phyloP scores from a whole-genome alignment of 2,888 invertebrate genomes.

The Himalopsyche anomala region DNA sequence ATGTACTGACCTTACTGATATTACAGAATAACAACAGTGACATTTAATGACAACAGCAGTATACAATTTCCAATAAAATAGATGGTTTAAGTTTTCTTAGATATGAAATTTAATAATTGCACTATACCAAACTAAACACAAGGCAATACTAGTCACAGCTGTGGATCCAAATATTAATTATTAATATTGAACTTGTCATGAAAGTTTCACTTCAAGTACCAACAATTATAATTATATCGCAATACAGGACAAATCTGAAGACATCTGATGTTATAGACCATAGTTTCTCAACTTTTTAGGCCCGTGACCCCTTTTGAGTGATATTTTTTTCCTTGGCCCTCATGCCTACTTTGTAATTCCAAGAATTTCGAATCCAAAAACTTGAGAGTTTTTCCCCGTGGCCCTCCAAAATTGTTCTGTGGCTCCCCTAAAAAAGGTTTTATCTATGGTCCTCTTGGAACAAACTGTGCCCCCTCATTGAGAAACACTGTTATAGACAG shows the following conservation, averaged over 20 bases:
- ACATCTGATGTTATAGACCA: background rate
- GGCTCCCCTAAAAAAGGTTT: too few relatives aligned
- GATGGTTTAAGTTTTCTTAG: background rate
- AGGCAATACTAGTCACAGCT: background rate
- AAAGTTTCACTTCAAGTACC: background rate
- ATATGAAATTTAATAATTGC: background rate
- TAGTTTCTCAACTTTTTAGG: too few relatives aligned
- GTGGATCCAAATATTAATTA: background rate
- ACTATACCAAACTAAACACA: background rate
- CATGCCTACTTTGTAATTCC: too few relatives aligned
- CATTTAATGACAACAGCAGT: conserved; percentile 2
- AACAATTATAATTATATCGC: background rate
- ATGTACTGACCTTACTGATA: background rate
- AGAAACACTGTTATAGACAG: too few relatives aligned
- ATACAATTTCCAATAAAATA: background rate
- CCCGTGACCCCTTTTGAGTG: too few relatives aligned
- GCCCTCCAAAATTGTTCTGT: too few relatives aligned
- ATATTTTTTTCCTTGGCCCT: too few relatives aligned
- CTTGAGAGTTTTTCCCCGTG: too few relatives aligned
- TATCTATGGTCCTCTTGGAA: too few relatives aligned
- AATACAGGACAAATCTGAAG: background rate
- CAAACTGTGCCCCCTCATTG: too few relatives aligned
- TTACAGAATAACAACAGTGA: background rate
- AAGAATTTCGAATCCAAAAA: too few relatives aligned
- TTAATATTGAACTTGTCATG: background rate